phyloP scores from a whole-genome alignment of 1,140 invertebrate species.

The Trichonephila inaurata region DNA sequence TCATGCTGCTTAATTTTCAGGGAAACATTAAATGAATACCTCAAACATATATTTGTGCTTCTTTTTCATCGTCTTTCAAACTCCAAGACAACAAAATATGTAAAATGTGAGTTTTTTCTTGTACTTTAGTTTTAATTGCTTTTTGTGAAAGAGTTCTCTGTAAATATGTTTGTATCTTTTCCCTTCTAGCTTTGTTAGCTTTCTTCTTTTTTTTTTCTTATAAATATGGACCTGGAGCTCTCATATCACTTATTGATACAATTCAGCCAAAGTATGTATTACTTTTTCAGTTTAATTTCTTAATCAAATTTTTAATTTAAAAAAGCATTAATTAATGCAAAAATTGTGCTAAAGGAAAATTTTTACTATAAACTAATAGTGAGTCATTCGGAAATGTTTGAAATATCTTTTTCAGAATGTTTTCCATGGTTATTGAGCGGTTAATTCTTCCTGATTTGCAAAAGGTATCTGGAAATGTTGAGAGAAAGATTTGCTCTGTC shows the following conservation, averaged over 20 bases:
- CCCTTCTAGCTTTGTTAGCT: conserved; percentile 86
- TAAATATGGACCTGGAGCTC: conserved; percentile 86
- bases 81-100: conserved; percentile 96
- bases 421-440: conserved; percentile 95
- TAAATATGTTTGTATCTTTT: background rate
- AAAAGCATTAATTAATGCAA: no score
- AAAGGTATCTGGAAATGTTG: conserved; percentile 90
- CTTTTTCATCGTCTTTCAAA: conserved; percentile 94
- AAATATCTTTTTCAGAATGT: conserved; percentile 86
- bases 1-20: conserved; percentile 78
- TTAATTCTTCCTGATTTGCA: conserved; percentile 92
- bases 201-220: conserved; percentile 93
- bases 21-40: conserved; percentile 86
- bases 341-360: no score
- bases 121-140: background rate
- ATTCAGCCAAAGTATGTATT: conserved; percentile 90
- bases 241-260: conserved; percentile 90
- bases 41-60: conserved; percentile 94
- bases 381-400: background rate
- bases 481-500: conserved; percentile 93
- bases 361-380: no score
- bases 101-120: conserved; percentile 84
- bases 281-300: no score
- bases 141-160: background rate
- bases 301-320: no score